Base-by-base conservation (phyloP, 2,113 vertebrate species). In the Melospiza melodia region DNA sequence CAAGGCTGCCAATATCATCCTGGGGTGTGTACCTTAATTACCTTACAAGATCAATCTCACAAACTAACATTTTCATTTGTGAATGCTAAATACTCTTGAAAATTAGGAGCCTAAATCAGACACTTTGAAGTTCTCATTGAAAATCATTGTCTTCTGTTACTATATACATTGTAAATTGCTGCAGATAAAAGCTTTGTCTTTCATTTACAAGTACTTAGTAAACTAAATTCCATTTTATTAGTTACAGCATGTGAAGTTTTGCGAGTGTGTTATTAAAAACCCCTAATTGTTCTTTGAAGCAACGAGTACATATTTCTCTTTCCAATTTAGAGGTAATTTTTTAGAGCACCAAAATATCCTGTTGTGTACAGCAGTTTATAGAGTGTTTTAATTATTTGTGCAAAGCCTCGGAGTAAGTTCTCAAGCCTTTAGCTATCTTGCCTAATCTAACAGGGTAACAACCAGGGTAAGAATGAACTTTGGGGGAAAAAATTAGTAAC, bases 181-280 rank as follows among this genome's bases (percentile, higher is more conserved):
- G 72, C 54, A 92, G 72, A 93, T 91, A 94, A 96, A 96, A 95
- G 41, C 6, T 14, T 79, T 73, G 61, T 41, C 79, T 87, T 80
- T 51, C 43, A 76, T 61, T 91, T 91, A 93, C 49, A 78, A 66
- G 41, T 61, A 73, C 55, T 84, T 75, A 75, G 73, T 49, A 82
- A 87, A 92, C n/a, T 83, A 91, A 93, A 93, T 73, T 72, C 58
- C 30, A 68, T 94, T 96, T 94, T 91, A 95, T 97, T 95, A 96
- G 76, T 71, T 94, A 46, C 13, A 82, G 49, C 57, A 55, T 41
- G 54, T 69, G 73, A 94, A 94, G 59, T 93, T 92, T 88, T 73
- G 44, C 2, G 10, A 88, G 58, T 21, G 27, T 3, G 2, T 94
- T 96, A 95, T 84, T 90, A 94, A 81, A 84, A 86, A 59, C 37